phyloP scores from a whole-genome alignment of 2,888 invertebrate species.

The Dioctria linearis region DNA sequence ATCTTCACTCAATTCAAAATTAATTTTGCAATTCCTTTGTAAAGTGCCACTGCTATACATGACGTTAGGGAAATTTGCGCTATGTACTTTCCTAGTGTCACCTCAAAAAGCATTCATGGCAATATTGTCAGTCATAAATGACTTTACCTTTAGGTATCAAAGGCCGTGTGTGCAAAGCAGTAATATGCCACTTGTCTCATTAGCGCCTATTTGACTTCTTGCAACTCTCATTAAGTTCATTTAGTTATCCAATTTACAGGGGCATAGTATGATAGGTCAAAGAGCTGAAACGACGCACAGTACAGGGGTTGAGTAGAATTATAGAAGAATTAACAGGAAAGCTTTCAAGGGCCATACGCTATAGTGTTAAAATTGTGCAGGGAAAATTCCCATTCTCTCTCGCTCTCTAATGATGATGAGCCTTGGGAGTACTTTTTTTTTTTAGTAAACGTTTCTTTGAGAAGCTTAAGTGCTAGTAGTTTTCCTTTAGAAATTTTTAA shows the following conservation, averaged over 20 bases:
- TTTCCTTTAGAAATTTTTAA: neutral
- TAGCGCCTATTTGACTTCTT: constrained; percentile 46
- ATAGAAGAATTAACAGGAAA: constrained; percentile 37
- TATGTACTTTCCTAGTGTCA: too few species aligned
- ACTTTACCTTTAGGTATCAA: constrained; percentile 22
- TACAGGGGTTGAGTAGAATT: constrained; percentile 31
- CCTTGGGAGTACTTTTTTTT: neutral
- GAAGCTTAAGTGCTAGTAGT: neutral
- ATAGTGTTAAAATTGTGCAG: constrained; percentile 3
- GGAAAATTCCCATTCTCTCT: neutral
- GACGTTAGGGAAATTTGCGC: too few species aligned
- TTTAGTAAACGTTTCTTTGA: neutral
- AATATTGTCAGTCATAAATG: constrained; percentile 29
- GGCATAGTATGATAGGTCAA: neutral
- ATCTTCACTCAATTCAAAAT: too few species aligned
- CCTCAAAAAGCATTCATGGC: neutral
- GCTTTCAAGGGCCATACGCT: neutral
- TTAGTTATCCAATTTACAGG: constrained; percentile 39
- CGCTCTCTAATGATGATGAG: constrained; percentile 4
- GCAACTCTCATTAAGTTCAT: constrained; percentile 47
- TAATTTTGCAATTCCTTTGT: too few species aligned
- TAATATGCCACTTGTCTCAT: constrained; percentile 42
- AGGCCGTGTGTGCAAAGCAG: constrained; percentile 18
- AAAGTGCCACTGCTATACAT: too few species aligned
- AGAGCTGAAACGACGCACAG: constrained; percentile 35